A percentile compares a stretch with the other conserved stretches of the same genome.
These are phyloP conservation scores for Drosophila engyochracea DNA, from an alignment of 2,888 invertebrate species.

Conservation along the genomic window DNA sequence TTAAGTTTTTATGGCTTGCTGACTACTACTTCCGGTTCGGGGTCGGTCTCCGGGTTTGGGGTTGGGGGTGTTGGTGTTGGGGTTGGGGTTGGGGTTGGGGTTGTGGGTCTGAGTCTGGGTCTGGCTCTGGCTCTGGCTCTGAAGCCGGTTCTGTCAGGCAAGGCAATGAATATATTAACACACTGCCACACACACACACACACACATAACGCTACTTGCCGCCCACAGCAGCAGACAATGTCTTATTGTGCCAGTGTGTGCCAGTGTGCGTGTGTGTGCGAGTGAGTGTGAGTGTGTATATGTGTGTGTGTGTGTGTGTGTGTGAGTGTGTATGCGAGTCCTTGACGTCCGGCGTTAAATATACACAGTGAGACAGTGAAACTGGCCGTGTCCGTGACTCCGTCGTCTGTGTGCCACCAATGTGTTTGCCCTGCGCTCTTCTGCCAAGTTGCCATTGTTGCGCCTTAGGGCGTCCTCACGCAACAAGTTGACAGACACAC, in stretches of 20 bases:
- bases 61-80: conserved; percentile 10
- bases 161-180: conserved; percentile 83
- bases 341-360: conserved; percentile 73
- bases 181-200: conserved; percentile 45
- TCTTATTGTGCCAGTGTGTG: conserved; percentile 52
- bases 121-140: conserved; percentile 21
- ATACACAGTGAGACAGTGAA: conserved; percentile 42
- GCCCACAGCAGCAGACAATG: conserved; percentile 50
- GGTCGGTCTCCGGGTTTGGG: conserved; percentile 35
- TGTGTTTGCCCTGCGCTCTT: conserved; percentile 25
- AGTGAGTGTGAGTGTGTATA: conserved; percentile 25
- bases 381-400: conserved; percentile 40
- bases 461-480: conserved; percentile 59
- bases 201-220: conserved; percentile 25
- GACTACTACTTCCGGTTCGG: conserved; percentile 80
- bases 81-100: conserved; percentile 25
- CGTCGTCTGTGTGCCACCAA: conserved; percentile 17
- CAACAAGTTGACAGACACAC: conserved; percentile 65
- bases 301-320: conserved; percentile 25
- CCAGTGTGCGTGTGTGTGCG: conserved; percentile 23
- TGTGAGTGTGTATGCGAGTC: conserved; percentile 42
- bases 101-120: conserved; percentile 31
- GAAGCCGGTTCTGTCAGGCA: conserved; percentile 46
- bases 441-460: conserved; percentile 60
- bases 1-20: conserved; percentile 81